A percentile compares a stretch with the other conserved stretches of the same genome.
phyloP scores from a whole-genome alignment of 2,888 invertebrate species.

The Penaeus monodon region DNA sequence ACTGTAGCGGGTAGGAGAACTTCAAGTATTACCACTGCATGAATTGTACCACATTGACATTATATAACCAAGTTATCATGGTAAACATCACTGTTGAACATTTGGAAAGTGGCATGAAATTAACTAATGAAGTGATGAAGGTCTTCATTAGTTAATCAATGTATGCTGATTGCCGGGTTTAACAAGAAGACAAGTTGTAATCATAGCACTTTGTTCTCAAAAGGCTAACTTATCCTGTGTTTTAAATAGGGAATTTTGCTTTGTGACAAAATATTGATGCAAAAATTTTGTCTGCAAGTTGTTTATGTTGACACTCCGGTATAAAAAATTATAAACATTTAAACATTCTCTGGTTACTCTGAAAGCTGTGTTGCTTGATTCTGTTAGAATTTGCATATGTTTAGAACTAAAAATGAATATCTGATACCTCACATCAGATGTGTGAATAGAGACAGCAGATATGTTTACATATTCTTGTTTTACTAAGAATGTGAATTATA shows the following conservation, averaged over 20 bases:
- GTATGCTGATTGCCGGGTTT: conserved; percentile 24
- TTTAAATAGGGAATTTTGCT: conserved; percentile 53
- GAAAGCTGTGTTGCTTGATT: conserved; percentile 59
- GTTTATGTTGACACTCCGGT: conserved; percentile 52
- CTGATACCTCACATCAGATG: conserved; percentile 3
- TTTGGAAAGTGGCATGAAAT: conserved; percentile 10
- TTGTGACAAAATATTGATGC: conserved; percentile 32
- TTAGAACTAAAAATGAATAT: conserved; percentile 4
- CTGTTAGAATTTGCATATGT: conserved; percentile 48
- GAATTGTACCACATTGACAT: conserved; percentile 56
- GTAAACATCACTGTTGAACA: conserved; percentile 48
- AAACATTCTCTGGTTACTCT: conserved; percentile 57
- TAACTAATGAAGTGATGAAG: conserved; percentile 13
- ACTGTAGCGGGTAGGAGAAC: conserved; percentile 55
- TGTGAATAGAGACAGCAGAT: too few relatives aligned
- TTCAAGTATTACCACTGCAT: conserved; percentile 63
- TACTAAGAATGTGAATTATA: too few relatives aligned
- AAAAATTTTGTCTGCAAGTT: conserved; percentile 27
- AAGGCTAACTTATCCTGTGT: conserved; percentile 53
- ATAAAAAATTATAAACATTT: conserved; percentile 50
- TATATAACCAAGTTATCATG: conserved; percentile 56
- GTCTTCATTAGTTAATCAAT: conserved; percentile 17
- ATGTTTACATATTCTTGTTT: too few relatives aligned
- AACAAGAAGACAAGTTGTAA: conserved; percentile 33
- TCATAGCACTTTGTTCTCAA: conserved; percentile 26